Conservation (phyloP, 2,888 invertebrate species). For the Campoletis raptor region DNA sequence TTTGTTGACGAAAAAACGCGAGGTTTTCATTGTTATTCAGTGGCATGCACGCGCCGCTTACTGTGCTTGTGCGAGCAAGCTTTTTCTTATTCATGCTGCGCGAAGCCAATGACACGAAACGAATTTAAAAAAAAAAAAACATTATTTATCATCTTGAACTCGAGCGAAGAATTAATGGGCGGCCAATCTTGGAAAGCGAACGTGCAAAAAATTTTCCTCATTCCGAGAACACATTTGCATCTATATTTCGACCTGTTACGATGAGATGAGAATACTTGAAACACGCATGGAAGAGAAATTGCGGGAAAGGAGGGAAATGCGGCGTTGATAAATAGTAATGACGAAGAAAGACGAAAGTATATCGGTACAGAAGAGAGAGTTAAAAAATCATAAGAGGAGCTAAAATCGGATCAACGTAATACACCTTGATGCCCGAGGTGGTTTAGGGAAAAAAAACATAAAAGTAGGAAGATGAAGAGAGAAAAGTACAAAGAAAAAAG, state of each 20-base stretch:
- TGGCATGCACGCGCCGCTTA: not conserved
- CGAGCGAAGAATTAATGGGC: not conserved
- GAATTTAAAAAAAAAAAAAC: not conserved
- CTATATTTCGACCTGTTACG: no score
- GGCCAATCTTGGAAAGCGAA: no score
- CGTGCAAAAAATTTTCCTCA: no score
- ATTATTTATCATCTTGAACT: not conserved
- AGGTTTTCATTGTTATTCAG: not conserved
- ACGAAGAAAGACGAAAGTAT: not conserved
- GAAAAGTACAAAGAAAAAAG: conserved; percentile 19
- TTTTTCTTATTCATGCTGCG: not conserved
- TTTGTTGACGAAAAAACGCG: conserved; percentile 4
- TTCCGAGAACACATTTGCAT: conserved; percentile 51
- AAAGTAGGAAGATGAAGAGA: conserved; percentile 13
- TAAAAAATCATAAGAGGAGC: not conserved
- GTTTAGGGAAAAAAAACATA: conserved; percentile 3
- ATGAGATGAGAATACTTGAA: no score
- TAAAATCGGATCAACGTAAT: conserved; percentile 47
- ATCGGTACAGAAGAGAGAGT: not conserved
- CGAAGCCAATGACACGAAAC: not conserved
- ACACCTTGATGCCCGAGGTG: conserved; percentile 32
- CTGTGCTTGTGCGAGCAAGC: not conserved
- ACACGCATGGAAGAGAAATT: conserved; percentile 35
- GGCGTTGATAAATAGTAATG: conserved; percentile 33
- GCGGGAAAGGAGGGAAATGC: conserved; percentile 4